Evolutionary conservation across 1,140 invertebrate species (phyloP), one percentile per base, ranked within the genome.

Genomic region (Trichonephila inaurata): DNA sequence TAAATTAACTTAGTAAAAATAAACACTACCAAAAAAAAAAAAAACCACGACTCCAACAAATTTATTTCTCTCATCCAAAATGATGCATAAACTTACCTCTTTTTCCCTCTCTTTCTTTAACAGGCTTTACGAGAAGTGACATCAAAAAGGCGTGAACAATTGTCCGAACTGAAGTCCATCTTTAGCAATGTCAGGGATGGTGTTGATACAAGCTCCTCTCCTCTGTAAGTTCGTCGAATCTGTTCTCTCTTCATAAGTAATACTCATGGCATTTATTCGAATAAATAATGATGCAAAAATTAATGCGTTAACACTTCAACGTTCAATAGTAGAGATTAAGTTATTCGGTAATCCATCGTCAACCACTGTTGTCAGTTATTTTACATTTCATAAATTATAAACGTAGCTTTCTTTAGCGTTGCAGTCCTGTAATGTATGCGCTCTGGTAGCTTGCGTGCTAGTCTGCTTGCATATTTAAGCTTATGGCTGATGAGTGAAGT

Each of bases 381-480:
- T 19, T 69, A 10, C 61, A 44, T 77, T 77, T 33, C 72, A 77
- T 77, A 40, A 77, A 77, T 77, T 77, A 77, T 40, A 77, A 7
- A 16, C 72, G 72, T 77, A 33, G 72, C 21, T 85, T 14, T 83
- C 83, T 58, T 58, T 85, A 21, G 24, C 24, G 83, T 58, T 16
- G 21, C 44, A n/a, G 18, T 85, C 18, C 72, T 77, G 51, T 51
- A 77, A 62, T 40, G 64, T 89, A 66, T 69, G 62, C 33, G 19
- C 12, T 19, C 14, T 16, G 28, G 8, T 8, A 19, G 64, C 62
- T 28, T 60, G 91, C 83, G 51, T 64, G 40, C 24, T 72, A 51
- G 28, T 92, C 83, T 77, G 24, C 90, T 91, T 91, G 90, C 82
- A 92, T 92, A 92, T 92, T 92, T 92, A 87, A 77, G 82, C 81